Conservation (phyloP, 2,888 invertebrate species). For the Tachina grossa region DNA sequence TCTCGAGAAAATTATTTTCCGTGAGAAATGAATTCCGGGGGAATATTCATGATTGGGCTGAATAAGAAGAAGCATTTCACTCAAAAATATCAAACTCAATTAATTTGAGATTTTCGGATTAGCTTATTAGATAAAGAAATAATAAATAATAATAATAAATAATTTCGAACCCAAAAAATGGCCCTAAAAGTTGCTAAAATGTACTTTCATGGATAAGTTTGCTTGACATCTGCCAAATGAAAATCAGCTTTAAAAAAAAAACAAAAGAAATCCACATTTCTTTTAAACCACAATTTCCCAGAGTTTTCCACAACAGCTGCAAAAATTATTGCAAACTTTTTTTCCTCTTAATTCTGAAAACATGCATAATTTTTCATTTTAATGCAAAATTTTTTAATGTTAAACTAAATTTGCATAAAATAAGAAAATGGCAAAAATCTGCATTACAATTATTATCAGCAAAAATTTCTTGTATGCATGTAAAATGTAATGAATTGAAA, state of each 20-base stretch:
- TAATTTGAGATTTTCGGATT: too few species aligned
- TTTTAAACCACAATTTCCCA: constrained; percentile 31
- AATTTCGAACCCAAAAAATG: too few species aligned
- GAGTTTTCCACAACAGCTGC: constrained; percentile 44
- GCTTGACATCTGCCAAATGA: not conserved
- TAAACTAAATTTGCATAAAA: constrained; percentile 72
- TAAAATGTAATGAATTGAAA: constrained; percentile 70
- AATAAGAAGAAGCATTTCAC: too few species aligned
- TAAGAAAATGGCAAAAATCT: constrained; percentile 76
- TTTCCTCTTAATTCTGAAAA: constrained; percentile 29
- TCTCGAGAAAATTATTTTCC: too few species aligned
- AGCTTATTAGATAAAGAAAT: too few species aligned
- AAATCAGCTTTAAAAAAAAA: not conserved
- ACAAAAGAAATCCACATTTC: not conserved
- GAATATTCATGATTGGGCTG: too few species aligned
- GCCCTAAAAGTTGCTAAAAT: not conserved
- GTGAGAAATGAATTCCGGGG: too few species aligned
- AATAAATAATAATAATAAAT: too few species aligned
- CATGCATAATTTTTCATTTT: constrained; percentile 53
- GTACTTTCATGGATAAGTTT: not conserved
- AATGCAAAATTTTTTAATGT: constrained; percentile 57
- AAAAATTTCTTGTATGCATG: constrained; percentile 37
- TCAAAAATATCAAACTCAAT: too few species aligned
- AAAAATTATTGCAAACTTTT: constrained; percentile 19
- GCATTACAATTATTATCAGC: constrained; percentile 77